phyloP scores from a whole-genome alignment of 2,888 invertebrate genomes.

The Nymphalis polychloros region DNA sequence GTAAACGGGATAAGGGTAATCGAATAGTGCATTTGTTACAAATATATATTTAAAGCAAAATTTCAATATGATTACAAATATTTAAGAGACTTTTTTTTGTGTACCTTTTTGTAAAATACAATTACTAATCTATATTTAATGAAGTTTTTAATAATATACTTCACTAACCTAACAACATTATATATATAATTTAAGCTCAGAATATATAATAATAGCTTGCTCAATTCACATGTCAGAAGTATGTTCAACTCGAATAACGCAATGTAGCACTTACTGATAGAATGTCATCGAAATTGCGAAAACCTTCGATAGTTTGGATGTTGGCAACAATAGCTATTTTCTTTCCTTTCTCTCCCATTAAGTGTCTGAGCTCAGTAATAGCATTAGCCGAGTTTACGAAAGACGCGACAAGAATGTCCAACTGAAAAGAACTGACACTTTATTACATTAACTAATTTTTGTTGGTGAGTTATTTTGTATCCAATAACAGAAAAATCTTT shows the following conservation, averaged over 20 bases:
- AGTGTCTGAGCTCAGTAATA: constrained; percentile 55
- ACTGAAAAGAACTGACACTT: constrained; percentile 51
- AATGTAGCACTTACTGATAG: constrained; percentile 51
- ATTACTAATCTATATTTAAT: too few relatives aligned
- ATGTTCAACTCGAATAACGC: constrained; percentile 11
- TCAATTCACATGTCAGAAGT: not conserved
- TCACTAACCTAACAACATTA: too few relatives aligned
- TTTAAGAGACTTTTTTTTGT: too few relatives aligned
- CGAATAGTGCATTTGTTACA: too few relatives aligned
- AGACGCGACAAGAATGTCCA: constrained; percentile 67
- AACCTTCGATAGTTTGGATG: constrained; percentile 67
- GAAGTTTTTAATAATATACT: too few relatives aligned
- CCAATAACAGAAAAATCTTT: not conserved
- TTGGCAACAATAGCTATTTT: constrained; percentile 67
- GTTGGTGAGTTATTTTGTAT: constrained; percentile 16
- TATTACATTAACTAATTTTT: constrained; percentile 38
- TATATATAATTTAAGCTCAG: too few relatives aligned
- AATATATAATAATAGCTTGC: too few relatives aligned
- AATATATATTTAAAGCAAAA: too few relatives aligned
- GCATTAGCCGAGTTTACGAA: constrained; percentile 53
- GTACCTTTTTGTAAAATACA: too few relatives aligned
- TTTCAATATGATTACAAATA: too few relatives aligned
- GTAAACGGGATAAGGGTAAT: too few relatives aligned
- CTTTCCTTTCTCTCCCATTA: constrained; percentile 69
- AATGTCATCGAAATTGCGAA: constrained; percentile 63